Evolutionary conservation across 2,113 vertebrate species (phyloP), one percentile per base, ranked within the genome.

Genomic region (Neotragus pygmaeus): DNA sequence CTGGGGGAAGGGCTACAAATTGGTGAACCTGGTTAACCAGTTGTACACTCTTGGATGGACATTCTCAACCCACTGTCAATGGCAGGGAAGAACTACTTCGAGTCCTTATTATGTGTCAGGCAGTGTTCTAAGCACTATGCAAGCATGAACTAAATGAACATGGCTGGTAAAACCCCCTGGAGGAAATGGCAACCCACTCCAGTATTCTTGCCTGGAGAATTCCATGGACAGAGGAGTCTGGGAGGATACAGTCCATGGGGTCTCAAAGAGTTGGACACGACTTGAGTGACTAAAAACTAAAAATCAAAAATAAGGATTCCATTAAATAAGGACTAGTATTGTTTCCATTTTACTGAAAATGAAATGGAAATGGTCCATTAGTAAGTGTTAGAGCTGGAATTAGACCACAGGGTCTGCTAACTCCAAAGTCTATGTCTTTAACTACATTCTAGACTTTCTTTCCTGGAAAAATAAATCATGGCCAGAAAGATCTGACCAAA

Each of bases 371-470:
- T 70, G 51, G 30, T 96, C 73, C 39, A 39, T 55, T 45, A 58
- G 64, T 12, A 75, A 91, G 33, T 73, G 30, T 47, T 62, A 84
- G 39, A 57, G 39, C 14, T 90, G 13, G 27, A 49, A 73, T 85
- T 60, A 70, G 47, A 82, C 49, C 43, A 95, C 30, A 77, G 43
- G 49, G 43, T 87, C 86, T 84, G 66, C 27, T 21, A 58, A 92
- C 23, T 93, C 62, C 17, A 30, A 83, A 91, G 78, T 57, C n/a
- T 96, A 30, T 75, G 39, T 66, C 55, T 77, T 89, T 70, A 55
- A 91, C 82, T 75, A 73, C 21, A 53, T 51, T 94, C 95, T 70
- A 89, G 70, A 60, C 62, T 83, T 95, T 80, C 58, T 83, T 96
- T 70, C 58, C 81, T 78, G 28, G 83, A 75, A 64, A 94, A 91